Evolutionary conservation across 2,888 invertebrate species (phyloP), one percentile per base, ranked within the genome.

Genomic region (Fragum whitleyi): DNA sequence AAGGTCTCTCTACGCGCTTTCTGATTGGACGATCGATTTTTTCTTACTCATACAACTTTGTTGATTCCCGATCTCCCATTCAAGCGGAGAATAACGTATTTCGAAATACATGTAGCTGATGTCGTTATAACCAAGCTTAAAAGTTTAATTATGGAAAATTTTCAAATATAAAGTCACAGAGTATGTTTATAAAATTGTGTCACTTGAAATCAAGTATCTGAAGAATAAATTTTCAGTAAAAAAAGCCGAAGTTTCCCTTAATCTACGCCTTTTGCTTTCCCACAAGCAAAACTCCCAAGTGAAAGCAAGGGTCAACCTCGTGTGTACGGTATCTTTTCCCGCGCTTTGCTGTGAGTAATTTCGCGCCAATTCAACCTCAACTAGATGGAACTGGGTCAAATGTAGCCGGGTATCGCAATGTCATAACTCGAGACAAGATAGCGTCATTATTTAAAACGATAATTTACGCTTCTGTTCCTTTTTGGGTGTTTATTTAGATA

Each of bases 21-120:
- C 70, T 80, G 82, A 85, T 85, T 85, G 85, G 85, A 74, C 53
- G 51, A 85, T 57, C 39, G 67, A 39, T 53, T 47, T 32, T 67
- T 53, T 67, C 70, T 79, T 79, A 79, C 74, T 79, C 79, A 74
- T 74, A 67, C 79, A 29, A 14, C 16, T 57, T 26, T n/a, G 32
- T 61, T 61, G 61, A 61, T n/a, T 19, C 28, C 32, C 61, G 14
- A 32, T 16, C 32, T 32, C 32, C 29, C 61, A 61, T 61, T 61
- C 32, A 61, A 32, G 47, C 32, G 32, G 32, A 11, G 28, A 26
- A 9, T 23, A 16, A 26, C 28, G 57, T 57, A 57, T 57, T 57
- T 57, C 57, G 57, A 57, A 57, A 57, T 5, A 26, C n/a, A 36
- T 36, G 32, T 36, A 36, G 32, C 32, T 6, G 32, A n/a, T n/a